Evolutionary conservation across 2,113 vertebrate species (phyloP).

Genomic region (Crotophaga sulcirostris): DNA sequence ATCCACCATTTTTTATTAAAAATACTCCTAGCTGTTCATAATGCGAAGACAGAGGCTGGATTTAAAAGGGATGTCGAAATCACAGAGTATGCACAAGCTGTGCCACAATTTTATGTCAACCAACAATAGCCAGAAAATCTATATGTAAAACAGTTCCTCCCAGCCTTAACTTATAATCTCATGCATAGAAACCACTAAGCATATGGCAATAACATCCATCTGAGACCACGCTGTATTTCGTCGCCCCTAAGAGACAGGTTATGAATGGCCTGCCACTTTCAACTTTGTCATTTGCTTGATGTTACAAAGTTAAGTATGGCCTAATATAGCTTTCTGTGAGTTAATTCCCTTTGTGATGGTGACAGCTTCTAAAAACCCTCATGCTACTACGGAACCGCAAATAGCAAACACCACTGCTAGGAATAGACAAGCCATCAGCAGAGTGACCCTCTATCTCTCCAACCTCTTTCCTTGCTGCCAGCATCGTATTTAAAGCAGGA

Average conservation of each 20-base stretch:
- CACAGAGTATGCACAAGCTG: neutral
- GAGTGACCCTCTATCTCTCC: neutral
- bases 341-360: neutral
- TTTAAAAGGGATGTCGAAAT: neutral
- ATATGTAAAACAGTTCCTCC: neutral
- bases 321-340: neutral
- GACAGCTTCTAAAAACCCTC: slow-evolving; percentile 25
- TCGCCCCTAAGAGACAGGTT: neutral
- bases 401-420: neutral
- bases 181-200: neutral
- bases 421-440: neutral
- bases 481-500: neutral
- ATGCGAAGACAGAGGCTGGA: neutral
- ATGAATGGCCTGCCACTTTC: slow-evolving; percentile 9
- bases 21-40: neutral
- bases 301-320: neutral
- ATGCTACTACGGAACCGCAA: neutral
- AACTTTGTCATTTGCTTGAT: neutral
- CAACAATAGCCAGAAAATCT: neutral
- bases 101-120: neutral
- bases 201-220: neutral
- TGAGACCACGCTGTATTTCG: fast-evolving
- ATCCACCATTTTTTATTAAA: slow-evolving; percentile 59
- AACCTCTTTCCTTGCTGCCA: neutral
- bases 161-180: neutral